Evolutionary conservation across 1,140 invertebrate genomes (phyloP).

Genomic region (Aricia agestis): DNA sequence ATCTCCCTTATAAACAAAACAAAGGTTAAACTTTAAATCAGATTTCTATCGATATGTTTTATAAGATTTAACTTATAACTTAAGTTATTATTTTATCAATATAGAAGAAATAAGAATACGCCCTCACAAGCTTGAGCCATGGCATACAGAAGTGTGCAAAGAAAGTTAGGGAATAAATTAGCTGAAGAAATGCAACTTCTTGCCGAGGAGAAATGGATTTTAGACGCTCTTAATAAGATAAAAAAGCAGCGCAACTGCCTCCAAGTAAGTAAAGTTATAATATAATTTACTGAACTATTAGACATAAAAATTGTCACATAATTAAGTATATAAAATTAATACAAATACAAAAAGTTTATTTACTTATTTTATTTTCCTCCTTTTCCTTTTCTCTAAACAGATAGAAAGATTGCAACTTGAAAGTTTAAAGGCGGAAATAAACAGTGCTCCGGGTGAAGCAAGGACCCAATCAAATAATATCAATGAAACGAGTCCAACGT

Average conservation of each 20-base stretch:
- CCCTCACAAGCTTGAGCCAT: slow-evolving; percentile 12
- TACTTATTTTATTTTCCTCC: neutral
- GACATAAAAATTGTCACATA: neutral
- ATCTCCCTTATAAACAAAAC: too few species aligned
- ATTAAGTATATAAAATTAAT: neutral
- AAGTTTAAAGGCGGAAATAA: slow-evolving; percentile 40
- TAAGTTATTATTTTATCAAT: too few species aligned
- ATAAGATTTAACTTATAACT: too few species aligned
- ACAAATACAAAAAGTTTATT: too few species aligned
- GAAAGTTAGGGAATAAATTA: slow-evolving; percentile 34
- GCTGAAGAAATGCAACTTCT: slow-evolving; percentile 49
- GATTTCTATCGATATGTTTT: too few species aligned
- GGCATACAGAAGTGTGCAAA: slow-evolving; percentile 28
- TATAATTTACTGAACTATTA: too few species aligned
- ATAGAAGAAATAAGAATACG: too few species aligned
- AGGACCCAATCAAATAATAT: slow-evolving; percentile 15
- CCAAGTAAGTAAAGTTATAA: slow-evolving; percentile 36
- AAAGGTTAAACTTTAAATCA: too few species aligned
- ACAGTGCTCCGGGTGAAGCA: slow-evolving; percentile 19
- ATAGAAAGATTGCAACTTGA: slow-evolving; percentile 58
- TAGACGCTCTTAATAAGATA: slow-evolving; percentile 43
- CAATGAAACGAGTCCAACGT: slow-evolving; percentile 21
- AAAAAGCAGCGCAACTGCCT: slow-evolving; percentile 53
- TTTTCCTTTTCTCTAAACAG: slow-evolving; percentile 32
- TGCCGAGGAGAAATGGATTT: slow-evolving; percentile 56